Evolutionary conservation across 2,888 invertebrate species (phyloP), one percentile per base, ranked within the genome.

Genomic region (Matsumyia berberina): DNA sequence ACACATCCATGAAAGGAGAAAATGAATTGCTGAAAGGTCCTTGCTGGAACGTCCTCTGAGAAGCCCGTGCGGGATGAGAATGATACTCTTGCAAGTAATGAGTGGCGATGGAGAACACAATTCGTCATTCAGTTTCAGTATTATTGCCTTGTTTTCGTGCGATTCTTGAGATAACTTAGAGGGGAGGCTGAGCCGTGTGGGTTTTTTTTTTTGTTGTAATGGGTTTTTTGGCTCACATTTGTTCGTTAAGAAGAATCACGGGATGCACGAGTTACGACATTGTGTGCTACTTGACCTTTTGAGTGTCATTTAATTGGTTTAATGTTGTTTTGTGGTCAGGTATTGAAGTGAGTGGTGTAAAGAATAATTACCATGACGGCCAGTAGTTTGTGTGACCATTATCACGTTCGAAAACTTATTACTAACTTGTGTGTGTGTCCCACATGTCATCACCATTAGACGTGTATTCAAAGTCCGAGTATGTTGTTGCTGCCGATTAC

Each of bases 1-100:
- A 74, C 46, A 66, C 44, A 74, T 64, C 37, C 57, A 66, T 49
- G 46, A 74, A 66, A 39, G 46, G 57, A 74, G 74, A 64, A 74
- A 73, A 73, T 53, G 24, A 64, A 55, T 62, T 42, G 53, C 62
- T 55, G 62, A 73, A 62, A 64, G 62, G 51, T 12, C 60, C 53
- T 66, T 66, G 37, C 37, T 51, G 35, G 24, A 0, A 12, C 51
- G 39, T 66, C 29, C 51, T 24, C 17, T 29, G 37, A 51, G 66
- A 7, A 19, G 33, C 35, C n/a, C 9, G 1, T 5, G 35, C n/a
- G 12, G 7, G n/a, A 42, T 31, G 53, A n/a, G 46, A 64, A 37
- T 24, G 55, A 64, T 55, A 37, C 46, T 55, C 35, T 35, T 64
- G n/a, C 64, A 64, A 62, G 62, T 73, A 73, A 73, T 55, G 62